phyloP scores from a whole-genome alignment of 2,113 vertebrate genomes.

The Hemibagrus wyckioides region DNA sequence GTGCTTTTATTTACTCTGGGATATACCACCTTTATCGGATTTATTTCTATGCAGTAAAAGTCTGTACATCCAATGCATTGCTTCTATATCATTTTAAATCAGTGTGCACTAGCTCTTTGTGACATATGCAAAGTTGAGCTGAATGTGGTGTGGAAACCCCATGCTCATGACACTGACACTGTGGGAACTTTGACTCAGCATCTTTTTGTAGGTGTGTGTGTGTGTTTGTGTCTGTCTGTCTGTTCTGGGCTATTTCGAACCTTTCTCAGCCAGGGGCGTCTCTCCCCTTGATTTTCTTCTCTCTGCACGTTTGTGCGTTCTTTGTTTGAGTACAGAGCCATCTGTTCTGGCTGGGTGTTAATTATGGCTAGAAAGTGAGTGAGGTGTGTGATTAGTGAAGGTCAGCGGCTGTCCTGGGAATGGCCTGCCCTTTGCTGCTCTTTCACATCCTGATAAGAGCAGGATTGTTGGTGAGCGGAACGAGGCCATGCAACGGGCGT shows the following conservation, averaged over 20 bases:
- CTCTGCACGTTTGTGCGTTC: conserved; percentile 15
- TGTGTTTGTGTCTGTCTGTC: not conserved
- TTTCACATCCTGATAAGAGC: conserved; percentile 79
- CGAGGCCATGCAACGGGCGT: conserved; percentile 67
- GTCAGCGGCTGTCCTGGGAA: conserved; percentile 80
- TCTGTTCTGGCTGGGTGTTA: conserved; percentile 74
- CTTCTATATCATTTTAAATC: not conserved
- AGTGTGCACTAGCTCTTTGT: not conserved
- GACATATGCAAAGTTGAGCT: not conserved
- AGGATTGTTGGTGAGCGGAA: conserved; percentile 62
- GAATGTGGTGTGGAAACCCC: not conserved
- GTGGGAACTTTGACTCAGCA: conserved; percentile 38
- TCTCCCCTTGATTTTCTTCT: conserved; percentile 51
- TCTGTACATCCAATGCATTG: not conserved
- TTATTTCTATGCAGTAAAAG: not conserved
- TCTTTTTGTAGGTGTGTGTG: conserved; percentile 6
- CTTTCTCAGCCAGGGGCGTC: conserved; percentile 40
- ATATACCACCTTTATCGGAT: not conserved
- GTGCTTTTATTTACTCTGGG: not conserved
- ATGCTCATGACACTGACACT: conserved; percentile 22
- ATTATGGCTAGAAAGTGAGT: conserved; percentile 74
- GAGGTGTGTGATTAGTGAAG: conserved; percentile 77
- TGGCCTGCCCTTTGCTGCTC: conserved; percentile 77
- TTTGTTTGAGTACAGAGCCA: conserved; percentile 58
- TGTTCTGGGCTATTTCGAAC: conserved; percentile 11